Evolutionary conservation across 92 coral and sea anemone species (phyloP), one percentile per base, ranked within the genome.

Genomic region (Virgularia gustaviana): DNA sequence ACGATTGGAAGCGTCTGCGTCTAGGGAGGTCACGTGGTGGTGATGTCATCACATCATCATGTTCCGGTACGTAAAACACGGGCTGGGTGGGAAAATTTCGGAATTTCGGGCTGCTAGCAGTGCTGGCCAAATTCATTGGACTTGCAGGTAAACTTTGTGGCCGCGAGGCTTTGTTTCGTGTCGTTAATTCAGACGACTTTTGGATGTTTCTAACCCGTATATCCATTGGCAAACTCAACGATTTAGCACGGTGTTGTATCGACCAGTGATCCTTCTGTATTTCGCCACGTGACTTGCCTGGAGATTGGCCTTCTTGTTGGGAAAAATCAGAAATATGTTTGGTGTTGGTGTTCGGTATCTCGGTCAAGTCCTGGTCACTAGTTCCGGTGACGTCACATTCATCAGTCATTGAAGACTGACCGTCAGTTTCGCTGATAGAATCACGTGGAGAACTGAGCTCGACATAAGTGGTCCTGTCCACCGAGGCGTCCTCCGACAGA

Each of bases 61-160:
- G 75, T 12, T 72, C 13, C 4, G 87, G 87, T 36, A 64, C 57
- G 57, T 78, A 83, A 36, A 83, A 83, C 62, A 83, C 80, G 2
- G 87, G 87, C 66, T 71, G 82, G 36, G 71, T 72, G 19, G 87
- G 87, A 65, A 83, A 83, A 70, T 78, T 83, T 32, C 71, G 74
- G 19, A 78, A 65, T 64, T 78, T 81, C 34, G 76, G 84, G 41
- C 83, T 63, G 73, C 6, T 65, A 13, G 27, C 11, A 2, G 57
- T 25, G 25, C 27, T 70, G 38, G 60, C 47, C 18, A 5, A 29
- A 29, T 33, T 33, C 29, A 28, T 25, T 1, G 72, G 68, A 61
- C n/a, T 54, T 25, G 60, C 44, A 13, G 55, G 78, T 31, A 51
- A 38, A 51, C 65, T 37, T 23, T 55, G 38, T 6, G 63, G 22